phyloP scores from a whole-genome alignment of 2,797 vertebrate species.

The Podarcis siculus region DNA sequence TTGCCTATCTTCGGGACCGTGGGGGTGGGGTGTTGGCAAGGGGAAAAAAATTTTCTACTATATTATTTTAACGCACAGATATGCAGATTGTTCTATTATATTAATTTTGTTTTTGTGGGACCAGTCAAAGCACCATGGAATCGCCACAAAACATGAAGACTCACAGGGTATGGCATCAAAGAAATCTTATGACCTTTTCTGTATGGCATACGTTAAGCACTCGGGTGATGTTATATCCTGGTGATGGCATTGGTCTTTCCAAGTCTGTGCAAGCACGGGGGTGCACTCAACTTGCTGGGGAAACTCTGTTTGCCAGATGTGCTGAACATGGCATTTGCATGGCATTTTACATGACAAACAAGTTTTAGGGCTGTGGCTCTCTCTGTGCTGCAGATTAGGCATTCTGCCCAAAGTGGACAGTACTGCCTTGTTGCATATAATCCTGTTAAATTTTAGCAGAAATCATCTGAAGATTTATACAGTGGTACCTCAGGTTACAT shows the following conservation, averaged over 20 bases:
- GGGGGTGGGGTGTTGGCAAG: background rate
- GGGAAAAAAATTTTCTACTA: background rate
- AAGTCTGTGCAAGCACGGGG: background rate
- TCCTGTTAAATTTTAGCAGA: background rate
- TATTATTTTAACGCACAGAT: background rate
- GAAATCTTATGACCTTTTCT: background rate
- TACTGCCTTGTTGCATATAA: background rate
- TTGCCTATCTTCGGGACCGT: background rate
- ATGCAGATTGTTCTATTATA: background rate
- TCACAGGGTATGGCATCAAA: background rate
- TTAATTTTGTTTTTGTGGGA: background rate
- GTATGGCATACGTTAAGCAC: background rate
- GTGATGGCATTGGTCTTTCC: background rate
- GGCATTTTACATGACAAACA: background rate
- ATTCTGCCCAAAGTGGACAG: background rate
- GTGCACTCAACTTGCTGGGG: background rate
- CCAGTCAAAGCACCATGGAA: background rate
- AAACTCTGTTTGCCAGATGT: background rate
- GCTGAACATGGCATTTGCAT: background rate
- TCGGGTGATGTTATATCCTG: background rate
- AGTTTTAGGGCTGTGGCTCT: background rate
- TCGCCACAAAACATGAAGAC: background rate
- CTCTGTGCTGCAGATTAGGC: background rate
- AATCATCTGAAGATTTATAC: background rate
- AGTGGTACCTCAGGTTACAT: too few species aligned